phyloP scores from a whole-genome alignment of 92 coral and sea anemone species.

The Zoanthus solanderi region DNA sequence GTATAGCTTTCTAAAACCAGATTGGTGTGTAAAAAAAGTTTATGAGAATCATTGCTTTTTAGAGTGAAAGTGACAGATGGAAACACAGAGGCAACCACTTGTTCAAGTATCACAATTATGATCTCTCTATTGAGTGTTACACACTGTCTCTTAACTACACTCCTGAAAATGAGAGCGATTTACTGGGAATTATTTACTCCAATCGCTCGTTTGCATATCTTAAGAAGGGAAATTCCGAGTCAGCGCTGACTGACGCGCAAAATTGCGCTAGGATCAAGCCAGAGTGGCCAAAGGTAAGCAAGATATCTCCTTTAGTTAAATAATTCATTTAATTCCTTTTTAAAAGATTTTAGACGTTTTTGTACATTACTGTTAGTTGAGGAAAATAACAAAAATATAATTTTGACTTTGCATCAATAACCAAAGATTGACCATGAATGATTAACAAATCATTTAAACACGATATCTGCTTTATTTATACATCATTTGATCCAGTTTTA shows the following conservation, averaged over 20 bases:
- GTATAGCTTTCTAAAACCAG: too few relatives aligned
- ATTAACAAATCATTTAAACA: too few relatives aligned
- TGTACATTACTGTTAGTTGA: too few relatives aligned
- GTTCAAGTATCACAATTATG: neutral
- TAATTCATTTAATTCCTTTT: too few relatives aligned
- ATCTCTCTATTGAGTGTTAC: conserved; percentile 24
- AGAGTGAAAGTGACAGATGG: conserved; percentile 38
- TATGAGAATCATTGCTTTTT: neutral
- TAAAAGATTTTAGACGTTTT: too few relatives aligned
- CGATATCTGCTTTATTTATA: too few relatives aligned
- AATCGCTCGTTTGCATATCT: conserved; percentile 22
- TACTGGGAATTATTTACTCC: neutral
- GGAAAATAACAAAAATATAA: too few relatives aligned
- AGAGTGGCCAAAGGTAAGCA: conserved; percentile 25
- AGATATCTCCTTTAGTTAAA: too few relatives aligned
- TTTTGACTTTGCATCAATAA: too few relatives aligned
- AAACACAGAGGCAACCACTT: conserved; percentile 15
- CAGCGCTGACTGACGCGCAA: conserved; percentile 21
- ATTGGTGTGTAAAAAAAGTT: too few relatives aligned
- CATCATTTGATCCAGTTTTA: too few relatives aligned
- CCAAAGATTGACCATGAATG: too few relatives aligned
- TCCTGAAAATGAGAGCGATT: conserved; percentile 47
- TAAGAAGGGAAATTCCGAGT: neutral
- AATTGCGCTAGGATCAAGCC: conserved; percentile 22
- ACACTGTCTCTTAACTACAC: conserved; percentile 59